Evolutionary conservation across 2,797 vertebrate species (phyloP).

Genomic region (Molothrus aeneus): DNA sequence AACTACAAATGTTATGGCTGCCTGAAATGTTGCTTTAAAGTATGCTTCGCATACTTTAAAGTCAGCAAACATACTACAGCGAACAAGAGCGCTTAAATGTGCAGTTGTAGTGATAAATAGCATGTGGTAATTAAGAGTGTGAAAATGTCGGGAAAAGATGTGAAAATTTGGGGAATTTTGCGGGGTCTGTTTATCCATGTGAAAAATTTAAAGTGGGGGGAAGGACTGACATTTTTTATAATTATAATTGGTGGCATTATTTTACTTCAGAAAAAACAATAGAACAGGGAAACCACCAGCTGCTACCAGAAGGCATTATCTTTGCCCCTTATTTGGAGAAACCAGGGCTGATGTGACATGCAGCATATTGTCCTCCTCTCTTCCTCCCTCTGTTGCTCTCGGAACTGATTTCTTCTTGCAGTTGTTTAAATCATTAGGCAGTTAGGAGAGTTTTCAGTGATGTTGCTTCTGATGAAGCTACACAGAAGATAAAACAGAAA

Average conservation of each 20-base stretch:
- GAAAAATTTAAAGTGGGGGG: not conserved
- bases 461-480: not conserved
- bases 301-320: not conserved
- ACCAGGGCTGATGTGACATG: not conserved
- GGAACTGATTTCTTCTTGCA: not conserved
- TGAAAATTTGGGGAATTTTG: not conserved
- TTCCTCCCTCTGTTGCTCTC: not conserved
- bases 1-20: not conserved
- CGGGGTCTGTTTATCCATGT: not conserved
- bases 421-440: not conserved
- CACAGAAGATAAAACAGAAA: not conserved
- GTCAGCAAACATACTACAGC: not conserved
- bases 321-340: not conserved
- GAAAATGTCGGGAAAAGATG: too few relatives aligned
- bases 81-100: not conserved
- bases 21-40: not conserved
- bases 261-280: not conserved
- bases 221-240: not conserved
- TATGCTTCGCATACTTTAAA: not conserved
- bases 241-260: not conserved
- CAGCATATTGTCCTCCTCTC: not conserved
- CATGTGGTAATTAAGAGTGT: not conserved
- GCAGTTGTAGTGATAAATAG: not conserved
- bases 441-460: not conserved
- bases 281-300: not conserved